Evolutionary conservation across 2,113 vertebrate species (phyloP).

Genomic region (Paramormyrops kingsleyae): DNA sequence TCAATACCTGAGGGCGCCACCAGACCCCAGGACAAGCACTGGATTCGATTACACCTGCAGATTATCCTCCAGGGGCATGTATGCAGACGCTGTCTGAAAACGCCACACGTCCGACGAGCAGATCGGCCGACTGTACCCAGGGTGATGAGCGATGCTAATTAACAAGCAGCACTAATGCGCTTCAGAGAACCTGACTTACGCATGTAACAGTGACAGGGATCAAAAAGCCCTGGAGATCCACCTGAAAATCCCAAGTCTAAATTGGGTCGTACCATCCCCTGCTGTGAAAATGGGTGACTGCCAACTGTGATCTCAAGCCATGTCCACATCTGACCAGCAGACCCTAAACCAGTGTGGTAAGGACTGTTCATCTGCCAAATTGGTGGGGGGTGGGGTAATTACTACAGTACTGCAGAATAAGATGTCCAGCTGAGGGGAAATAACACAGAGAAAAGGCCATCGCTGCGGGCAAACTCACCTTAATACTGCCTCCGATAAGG

Average conservation of each 20-base stretch:
- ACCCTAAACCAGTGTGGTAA: neutral
- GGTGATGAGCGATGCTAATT: neutral
- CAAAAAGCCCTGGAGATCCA: neutral
- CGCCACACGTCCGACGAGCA: neutral
- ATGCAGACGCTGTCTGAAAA: neutral
- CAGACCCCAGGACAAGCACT: neutral
- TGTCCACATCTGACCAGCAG: neutral
- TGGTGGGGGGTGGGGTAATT: neutral
- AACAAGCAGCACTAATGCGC: neutral
- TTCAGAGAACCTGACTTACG: neutral
- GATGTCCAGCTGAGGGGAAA: neutral
- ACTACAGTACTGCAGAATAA: neutral
- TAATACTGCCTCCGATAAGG: constrained; percentile 94
- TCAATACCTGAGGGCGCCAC: neutral
- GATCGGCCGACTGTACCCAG: neutral
- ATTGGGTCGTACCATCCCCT: neutral
- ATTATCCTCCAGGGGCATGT: neutral
- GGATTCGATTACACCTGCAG: neutral
- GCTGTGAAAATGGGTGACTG: neutral
- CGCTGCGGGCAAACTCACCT: constrained; percentile 68
- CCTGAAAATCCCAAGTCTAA: neutral
- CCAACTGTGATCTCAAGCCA: neutral
- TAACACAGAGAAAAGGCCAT: neutral
- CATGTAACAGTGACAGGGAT: neutral
- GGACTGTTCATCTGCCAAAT: neutral